Percentiles rank a stretch among this genome's conserved stretches.
Evolutionary conservation across 2,888 invertebrate genomes (phyloP).

Genomic region (Polietes domitor): DNA sequence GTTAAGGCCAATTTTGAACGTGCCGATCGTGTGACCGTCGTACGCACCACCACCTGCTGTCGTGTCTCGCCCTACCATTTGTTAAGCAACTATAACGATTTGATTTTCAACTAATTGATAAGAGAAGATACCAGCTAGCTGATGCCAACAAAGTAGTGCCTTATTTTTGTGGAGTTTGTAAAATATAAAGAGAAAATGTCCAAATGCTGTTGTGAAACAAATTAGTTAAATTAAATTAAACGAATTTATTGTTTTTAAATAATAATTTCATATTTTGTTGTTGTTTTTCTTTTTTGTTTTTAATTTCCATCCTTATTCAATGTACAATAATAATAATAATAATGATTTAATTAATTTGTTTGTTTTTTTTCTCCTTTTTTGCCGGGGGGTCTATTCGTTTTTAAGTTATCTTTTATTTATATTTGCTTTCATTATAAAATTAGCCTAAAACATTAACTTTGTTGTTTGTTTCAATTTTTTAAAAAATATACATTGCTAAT

Average conservation of each 20-base stretch:
- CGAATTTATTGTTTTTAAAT: conserved; percentile 66
- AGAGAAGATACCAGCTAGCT: background rate
- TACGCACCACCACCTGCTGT: conserved; percentile 97
- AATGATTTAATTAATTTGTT: conserved; percentile 58
- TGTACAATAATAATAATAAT: conserved; percentile 60
- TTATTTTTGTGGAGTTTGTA: conserved; percentile 40
- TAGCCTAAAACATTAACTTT: conserved; percentile 65
- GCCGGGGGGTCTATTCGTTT: background rate
- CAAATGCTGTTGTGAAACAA: conserved; percentile 50
- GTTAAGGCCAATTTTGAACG: conserved; percentile 99
- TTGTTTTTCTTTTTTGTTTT: conserved; percentile 24
- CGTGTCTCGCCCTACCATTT: conserved; percentile 96
- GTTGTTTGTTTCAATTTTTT: conserved; percentile 30
- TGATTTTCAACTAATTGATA: conserved; percentile 93
- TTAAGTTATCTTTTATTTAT: conserved; percentile 38
- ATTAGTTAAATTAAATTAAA: conserved; percentile 68
- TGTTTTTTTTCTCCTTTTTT: background rate
- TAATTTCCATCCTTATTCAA: conserved; percentile 61
- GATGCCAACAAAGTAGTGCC: background rate
- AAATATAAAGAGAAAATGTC: conserved; percentile 67
- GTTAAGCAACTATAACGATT: conserved; percentile 94
- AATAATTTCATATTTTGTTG: conserved; percentile 59
- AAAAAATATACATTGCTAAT: conserved; percentile 62
- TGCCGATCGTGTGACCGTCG: conserved; percentile 97
- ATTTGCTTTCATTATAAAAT: conserved; percentile 66